Base-by-base conservation (phyloP, 1,140 invertebrate species). In the Listronotus oregonensis region DNA sequence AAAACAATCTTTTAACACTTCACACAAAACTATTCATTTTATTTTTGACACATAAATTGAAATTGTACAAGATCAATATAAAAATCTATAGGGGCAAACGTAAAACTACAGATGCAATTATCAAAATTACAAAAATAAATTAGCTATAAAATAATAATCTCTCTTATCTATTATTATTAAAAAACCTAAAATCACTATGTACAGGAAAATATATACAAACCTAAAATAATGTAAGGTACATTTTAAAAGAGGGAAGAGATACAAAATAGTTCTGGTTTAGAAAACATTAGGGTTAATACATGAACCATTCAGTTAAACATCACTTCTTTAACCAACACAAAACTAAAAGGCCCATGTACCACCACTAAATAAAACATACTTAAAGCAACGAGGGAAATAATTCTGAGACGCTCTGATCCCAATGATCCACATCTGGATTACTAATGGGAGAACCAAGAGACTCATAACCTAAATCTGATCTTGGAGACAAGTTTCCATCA, bases 321-420 rank as follows among this genome's bases (percentile, higher is more conserved):
- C 43, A 17, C 3, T 46, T 46, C 14, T n/a, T 46, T 46, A 9
- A 17, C 11, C 8, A 15, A 46, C 43, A 46, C 15, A 3, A 7
- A 46, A 46, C 43, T 15, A 15, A 46, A 46, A 15, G 43, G 43
- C 42, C n/a, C 4, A 12, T 15, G 7, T 97, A 97, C 82, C 91
- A 93, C 64, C 95, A 94, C 82, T 90, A 92, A 85, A 89, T 92
- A 78, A 90, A 90, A 80, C 84, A 78, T 21, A 11, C 12, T 73
- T 76, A 78, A 43, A 78, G 44, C 50, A 79, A 72, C 9, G 71
- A 63, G 18, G 78, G 78, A 67, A 79, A 79, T 32, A 79, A 70
- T 67, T 77, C 77, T 6, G 77, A 75, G 47, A 78, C 69, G 47
- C 71, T 72, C 15, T 70, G 47, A 68, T 79, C 76, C 74, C 75